A percentile compares a stretch with the other conserved stretches of the same genome.
Evolutionary conservation across 64 coral and sea anemone genomes (phyloP).

Genomic region (Orbicella faveolata): DNA sequence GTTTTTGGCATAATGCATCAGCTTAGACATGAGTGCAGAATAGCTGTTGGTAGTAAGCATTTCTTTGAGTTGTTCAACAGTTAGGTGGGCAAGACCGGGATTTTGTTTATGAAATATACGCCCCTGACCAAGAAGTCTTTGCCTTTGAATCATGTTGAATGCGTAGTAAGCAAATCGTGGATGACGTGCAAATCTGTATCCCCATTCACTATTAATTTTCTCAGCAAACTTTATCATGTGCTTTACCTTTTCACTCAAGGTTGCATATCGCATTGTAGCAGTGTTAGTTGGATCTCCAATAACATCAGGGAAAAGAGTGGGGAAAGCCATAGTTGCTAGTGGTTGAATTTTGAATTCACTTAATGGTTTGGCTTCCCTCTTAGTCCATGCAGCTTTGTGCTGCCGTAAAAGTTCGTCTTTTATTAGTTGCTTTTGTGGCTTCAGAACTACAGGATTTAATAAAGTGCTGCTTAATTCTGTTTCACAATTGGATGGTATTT

Average conservation of each 20-base stretch:
- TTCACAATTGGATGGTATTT: conserved; percentile 26
- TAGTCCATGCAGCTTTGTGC: conserved; percentile 13
- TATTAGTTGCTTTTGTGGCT: conserved; percentile 45
- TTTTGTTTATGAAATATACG: conserved; percentile 38
- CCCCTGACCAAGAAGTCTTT: conserved; percentile 16
- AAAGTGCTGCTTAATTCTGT: conserved; percentile 43
- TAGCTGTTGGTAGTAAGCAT: conserved; percentile 11
- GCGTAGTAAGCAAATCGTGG: conserved; percentile 48
- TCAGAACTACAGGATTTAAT: conserved; percentile 22
- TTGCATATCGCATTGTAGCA: neutral
- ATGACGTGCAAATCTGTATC: conserved; percentile 37
- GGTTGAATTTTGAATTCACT: conserved; percentile 38
- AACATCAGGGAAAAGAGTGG: conserved; percentile 31
- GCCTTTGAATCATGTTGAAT: conserved; percentile 49
- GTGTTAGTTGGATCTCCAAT: conserved; percentile 32
- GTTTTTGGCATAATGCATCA: conserved; percentile 25
- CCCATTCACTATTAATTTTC: conserved; percentile 17
- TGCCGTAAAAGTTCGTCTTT: neutral
- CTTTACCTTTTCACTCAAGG: neutral
- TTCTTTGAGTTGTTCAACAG: conserved; percentile 19
- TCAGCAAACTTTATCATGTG: conserved; percentile 28
- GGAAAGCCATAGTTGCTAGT: conserved; percentile 47
- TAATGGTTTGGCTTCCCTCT: neutral
- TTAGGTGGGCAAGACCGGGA: conserved; percentile 4
- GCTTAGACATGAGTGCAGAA: conserved; percentile 5